These are phyloP conservation scores for Polypterus senegalus DNA, from an alignment of 2,113 vertebrate species.

Conservation along the genomic window DNA sequence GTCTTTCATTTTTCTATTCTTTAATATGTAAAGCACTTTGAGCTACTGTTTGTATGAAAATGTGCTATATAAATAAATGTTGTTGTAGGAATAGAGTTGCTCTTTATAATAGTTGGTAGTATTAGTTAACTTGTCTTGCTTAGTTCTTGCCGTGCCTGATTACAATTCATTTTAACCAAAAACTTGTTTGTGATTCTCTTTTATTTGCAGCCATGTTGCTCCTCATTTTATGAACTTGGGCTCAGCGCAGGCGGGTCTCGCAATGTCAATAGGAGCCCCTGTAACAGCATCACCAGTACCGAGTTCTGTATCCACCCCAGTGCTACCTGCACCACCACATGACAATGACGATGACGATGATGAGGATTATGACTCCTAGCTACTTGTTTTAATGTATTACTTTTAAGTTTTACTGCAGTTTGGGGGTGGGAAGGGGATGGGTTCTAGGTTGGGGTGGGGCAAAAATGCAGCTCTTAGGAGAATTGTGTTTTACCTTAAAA, in stretches of 20 bases:
- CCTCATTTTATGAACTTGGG: slow-evolving; percentile 39
- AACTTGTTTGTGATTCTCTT: no score
- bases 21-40: no score
- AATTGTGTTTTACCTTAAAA: background rate
- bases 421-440: slow-evolving; percentile 24
- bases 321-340: slow-evolving; percentile 28
- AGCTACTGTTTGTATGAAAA: no score
- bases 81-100: no score
- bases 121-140: no score
- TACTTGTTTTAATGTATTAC: slow-evolving; percentile 28
- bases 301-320: slow-evolving; percentile 27
- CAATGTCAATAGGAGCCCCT: slow-evolving; percentile 31
- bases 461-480: slow-evolving; percentile 8
- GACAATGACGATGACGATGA: slow-evolving; percentile 53
- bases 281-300: slow-evolving; percentile 40
- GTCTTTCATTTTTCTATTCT: no score
- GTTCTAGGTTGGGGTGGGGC: slow-evolving; percentile 11
- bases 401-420: slow-evolving; percentile 23
- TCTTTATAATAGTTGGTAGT: no score
- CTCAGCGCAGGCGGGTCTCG: slow-evolving; percentile 20
- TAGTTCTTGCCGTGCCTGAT: no score
- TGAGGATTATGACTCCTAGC: slow-evolving; percentile 82
- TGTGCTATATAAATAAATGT: no score
- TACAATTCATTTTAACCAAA: no score
- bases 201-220: slow-evolving; percentile 15